phyloP scores from a whole-genome alignment of 2,797 vertebrate species.

The Pogoniulus pusillus region DNA sequence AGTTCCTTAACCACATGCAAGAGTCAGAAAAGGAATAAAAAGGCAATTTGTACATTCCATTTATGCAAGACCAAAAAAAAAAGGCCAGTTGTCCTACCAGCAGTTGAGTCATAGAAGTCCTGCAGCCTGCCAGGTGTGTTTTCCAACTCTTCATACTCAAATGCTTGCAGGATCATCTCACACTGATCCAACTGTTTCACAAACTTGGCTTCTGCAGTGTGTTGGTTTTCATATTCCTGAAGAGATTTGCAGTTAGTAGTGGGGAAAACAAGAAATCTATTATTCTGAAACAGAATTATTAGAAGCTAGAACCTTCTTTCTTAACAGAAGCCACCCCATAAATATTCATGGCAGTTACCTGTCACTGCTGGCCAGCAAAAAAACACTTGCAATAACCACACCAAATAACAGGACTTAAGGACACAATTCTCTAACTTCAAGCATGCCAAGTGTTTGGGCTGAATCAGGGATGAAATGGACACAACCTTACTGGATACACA shows the following conservation, averaged over 20 bases:
- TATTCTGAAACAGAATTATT: background rate
- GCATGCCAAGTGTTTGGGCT: background rate
- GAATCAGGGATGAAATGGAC: background rate
- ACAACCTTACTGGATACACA: background rate
- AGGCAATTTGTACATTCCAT: no score
- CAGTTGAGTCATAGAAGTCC: slow-evolving; percentile 93
- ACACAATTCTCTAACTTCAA: background rate
- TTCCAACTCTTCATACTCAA: slow-evolving; percentile 93
- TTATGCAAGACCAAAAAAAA: background rate
- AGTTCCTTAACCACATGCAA: background rate
- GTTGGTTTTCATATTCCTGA: slow-evolving; percentile 93
- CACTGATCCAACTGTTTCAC: slow-evolving; percentile 95
- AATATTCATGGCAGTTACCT: background rate
- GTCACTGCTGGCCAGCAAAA: background rate
- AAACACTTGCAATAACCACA: background rate
- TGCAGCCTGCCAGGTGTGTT: slow-evolving; percentile 88
- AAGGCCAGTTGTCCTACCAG: slow-evolving; percentile 72
- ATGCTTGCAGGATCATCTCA: slow-evolving; percentile 97
- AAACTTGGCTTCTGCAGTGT: slow-evolving; percentile 86
- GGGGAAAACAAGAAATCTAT: background rate
- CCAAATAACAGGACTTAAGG: background rate
- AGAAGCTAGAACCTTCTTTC: background rate
- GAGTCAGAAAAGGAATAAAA: background rate
- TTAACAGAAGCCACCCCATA: background rate
- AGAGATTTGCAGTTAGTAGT: background rate